A percentile compares a stretch with the other conserved stretches of the same genome.
Evolutionary conservation across 2,113 vertebrate species (phyloP).

Genomic region (Leptobrachium ailaonicum): DNA sequence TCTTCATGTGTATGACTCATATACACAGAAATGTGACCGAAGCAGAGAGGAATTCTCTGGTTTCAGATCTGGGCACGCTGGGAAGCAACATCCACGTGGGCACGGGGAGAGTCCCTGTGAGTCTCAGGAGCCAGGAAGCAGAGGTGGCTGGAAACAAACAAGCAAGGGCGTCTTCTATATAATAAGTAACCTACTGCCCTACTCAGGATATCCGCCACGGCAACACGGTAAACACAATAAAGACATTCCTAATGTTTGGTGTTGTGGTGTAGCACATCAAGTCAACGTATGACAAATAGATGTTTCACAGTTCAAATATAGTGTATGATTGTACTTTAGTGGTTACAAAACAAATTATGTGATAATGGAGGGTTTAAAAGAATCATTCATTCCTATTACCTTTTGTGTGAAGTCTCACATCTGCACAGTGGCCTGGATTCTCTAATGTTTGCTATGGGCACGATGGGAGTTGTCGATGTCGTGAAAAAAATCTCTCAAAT

Average conservation of each 20-base stretch:
- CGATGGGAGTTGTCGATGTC: too few relatives aligned
- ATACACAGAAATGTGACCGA: conserved; percentile 10
- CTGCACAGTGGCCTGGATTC: too few relatives aligned
- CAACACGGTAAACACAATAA: not conserved
- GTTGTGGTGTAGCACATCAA: not conserved
- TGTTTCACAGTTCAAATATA: too few relatives aligned
- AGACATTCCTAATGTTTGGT: not conserved
- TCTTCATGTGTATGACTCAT: conserved; percentile 22
- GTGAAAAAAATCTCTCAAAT: too few relatives aligned
- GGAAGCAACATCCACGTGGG: conserved; percentile 33
- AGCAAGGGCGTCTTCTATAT: conserved; percentile 24
- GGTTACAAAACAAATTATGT: too few relatives aligned
- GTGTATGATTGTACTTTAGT: too few relatives aligned
- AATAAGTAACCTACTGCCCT: conserved; percentile 17
- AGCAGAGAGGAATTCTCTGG: conserved; percentile 11
- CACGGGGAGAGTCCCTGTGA: conserved; percentile 28
- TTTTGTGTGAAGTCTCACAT: too few relatives aligned
- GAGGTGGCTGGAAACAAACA: conserved; percentile 1
- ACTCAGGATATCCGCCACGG: not conserved
- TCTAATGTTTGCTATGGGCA: too few relatives aligned
- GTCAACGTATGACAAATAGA: too few relatives aligned
- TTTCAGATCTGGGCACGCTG: conserved; percentile 33
- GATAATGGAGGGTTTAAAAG: too few relatives aligned
- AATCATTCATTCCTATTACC: too few relatives aligned
- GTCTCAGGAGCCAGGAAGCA: conserved; percentile 6